Base-by-base conservation (phyloP, 1,140 invertebrate species). In the Rhynchophorus ferrugineus region DNA sequence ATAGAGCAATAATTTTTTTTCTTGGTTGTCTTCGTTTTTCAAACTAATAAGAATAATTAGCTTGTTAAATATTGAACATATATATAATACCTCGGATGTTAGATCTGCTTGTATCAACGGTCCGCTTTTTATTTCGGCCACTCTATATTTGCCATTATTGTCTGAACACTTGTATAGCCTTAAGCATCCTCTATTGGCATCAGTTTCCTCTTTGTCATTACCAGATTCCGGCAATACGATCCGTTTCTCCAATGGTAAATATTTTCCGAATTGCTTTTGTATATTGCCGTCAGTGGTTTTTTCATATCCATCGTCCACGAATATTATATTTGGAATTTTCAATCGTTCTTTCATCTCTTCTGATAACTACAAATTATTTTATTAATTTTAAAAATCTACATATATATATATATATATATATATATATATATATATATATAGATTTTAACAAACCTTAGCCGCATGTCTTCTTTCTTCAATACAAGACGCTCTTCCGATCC, bases 221-320 rank as follows among this genome's bases (percentile, higher is more conserved):
- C 61, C 42, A 56, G 44, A 57, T 20, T 63, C 71, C 11, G 83
- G 80, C 11, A 79, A 69, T 0, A 86, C 80, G 0, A 73, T 58
- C 7, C 85, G 73, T 9, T 76, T 69, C 2, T 78, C 77, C 13
- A 89, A 71, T 20, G 87, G 80, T 14, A 94, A 68, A 54, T 84
- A 73, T 16, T 76, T 74, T 50, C 87, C 81, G 55, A 91, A 83
- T 21, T 84, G 64, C 11, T 73, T 69, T 49, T 80, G 79, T 50
- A 87, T 82, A 0, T 76, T 72, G 1, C 72, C 69, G 1, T 75
- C 72, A 36, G 92, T 68, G 0, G 81, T 80, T 57, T 84, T 81
- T 65, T 94, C 91, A 59, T 89, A 84, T 9, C 89, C 89, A 69
- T 93, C 89, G 54, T 92, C 88, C 0, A 92, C 79, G 29, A 92